These are phyloP conservation scores for Nibea albiflora DNA, from an alignment of 2,113 vertebrate genomes.

Conservation along the genomic window DNA sequence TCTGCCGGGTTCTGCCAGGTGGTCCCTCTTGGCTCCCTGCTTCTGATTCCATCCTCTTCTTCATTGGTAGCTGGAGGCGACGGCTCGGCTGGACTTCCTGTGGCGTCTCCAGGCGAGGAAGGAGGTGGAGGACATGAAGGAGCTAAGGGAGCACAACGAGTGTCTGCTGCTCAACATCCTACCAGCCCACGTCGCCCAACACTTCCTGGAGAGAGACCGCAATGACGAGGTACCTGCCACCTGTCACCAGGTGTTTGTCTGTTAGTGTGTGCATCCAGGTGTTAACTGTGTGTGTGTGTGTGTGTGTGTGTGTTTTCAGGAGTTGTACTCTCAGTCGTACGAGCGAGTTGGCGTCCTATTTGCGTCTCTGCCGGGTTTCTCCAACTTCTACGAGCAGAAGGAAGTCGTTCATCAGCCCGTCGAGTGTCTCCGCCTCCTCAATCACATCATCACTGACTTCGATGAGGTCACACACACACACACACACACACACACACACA, in stretches of 20 bases:
- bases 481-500: neutral
- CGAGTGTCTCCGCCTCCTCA: slow-evolving; percentile 92
- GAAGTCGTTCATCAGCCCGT: slow-evolving; percentile 91
- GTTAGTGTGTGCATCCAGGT: neutral
- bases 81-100: slow-evolving; percentile 84
- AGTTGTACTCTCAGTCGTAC: slow-evolving; percentile 92
- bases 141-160: slow-evolving; percentile 89
- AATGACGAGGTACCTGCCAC: slow-evolving; percentile 86
- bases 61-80: slow-evolving; percentile 88
- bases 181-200: slow-evolving; percentile 90
- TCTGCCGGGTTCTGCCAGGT: neutral
- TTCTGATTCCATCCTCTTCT: neutral
- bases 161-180: slow-evolving; percentile 93
- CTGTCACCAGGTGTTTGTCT: neutral
- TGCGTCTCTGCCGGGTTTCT: slow-evolving; percentile 92
- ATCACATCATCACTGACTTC: slow-evolving; percentile 93
- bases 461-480: slow-evolving; percentile 85
- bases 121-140: slow-evolving; percentile 71
- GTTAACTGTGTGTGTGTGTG: neutral
- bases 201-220: slow-evolving; percentile 91
- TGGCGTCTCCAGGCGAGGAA: slow-evolving; percentile 68
- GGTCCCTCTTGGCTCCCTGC: too few species aligned
- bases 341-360: slow-evolving; percentile 94
- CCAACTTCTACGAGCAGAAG: slow-evolving; percentile 91
- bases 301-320: slow-evolving; percentile 74